Evolutionary conservation across 1,140 invertebrate species (phyloP).

Genomic region (Lepidostoma basale): DNA sequence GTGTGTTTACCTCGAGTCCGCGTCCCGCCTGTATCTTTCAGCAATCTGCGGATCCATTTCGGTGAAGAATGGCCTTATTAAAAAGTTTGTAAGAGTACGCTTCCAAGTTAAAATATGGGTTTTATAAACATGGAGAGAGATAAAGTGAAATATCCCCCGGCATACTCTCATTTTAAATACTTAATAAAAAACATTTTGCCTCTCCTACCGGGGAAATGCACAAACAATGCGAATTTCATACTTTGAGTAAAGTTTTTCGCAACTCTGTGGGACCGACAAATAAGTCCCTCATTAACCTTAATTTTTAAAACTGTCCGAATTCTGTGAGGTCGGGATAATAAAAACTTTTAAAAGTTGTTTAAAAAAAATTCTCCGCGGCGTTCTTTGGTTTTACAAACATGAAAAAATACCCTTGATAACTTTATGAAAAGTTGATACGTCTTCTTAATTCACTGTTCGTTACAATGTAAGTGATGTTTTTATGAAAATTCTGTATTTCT

Average conservation of each 20-base stretch:
- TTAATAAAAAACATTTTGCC: conserved; percentile 21
- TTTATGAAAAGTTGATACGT: too few relatives aligned
- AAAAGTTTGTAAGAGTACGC: conserved; percentile 44
- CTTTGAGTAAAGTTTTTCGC: conserved; percentile 20
- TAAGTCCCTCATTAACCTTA: conserved; percentile 14
- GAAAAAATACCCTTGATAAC: too few relatives aligned
- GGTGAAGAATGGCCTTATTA: conserved; percentile 46
- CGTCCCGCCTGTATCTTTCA: conserved; percentile 37
- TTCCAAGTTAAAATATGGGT: conserved; percentile 42
- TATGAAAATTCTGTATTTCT: too few relatives aligned
- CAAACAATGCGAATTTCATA: conserved; percentile 38
- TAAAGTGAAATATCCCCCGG: conserved; percentile 42
- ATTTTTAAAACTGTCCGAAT: conserved; percentile 15
- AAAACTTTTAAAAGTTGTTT: too few relatives aligned
- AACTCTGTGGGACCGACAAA: conserved; percentile 2
- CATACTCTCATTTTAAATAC: conserved; percentile 40
- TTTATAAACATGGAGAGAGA: conserved; percentile 44
- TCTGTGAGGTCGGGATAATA: too few relatives aligned
- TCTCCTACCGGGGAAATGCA: conserved; percentile 2
- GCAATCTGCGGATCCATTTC: conserved; percentile 45
- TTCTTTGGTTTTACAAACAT: too few relatives aligned
- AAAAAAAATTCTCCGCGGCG: too few relatives aligned
- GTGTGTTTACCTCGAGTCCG: conserved; percentile 36
- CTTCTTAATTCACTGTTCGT: too few relatives aligned
- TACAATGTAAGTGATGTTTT: too few relatives aligned